Evolutionary conservation across 2,113 vertebrate species (phyloP).

Genomic region (Chrysochloris asiatica): DNA sequence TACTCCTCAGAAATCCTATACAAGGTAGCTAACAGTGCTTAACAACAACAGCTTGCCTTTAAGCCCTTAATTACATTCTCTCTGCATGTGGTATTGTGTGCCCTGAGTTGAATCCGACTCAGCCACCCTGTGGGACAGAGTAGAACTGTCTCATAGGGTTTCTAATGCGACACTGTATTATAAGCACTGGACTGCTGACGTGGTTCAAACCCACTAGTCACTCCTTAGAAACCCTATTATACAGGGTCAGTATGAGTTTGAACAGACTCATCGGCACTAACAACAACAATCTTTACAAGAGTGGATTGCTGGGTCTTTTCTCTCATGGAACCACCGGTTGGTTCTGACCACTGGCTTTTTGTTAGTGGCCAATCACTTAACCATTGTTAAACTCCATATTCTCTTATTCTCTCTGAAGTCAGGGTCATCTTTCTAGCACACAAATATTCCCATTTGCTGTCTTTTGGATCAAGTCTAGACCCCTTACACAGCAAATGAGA

Average conservation of each 20-base stretch:
- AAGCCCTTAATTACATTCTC: neutral
- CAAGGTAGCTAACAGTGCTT: too few species aligned
- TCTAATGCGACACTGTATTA: too few species aligned
- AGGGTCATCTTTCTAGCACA: conserved; percentile 2
- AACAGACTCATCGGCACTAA: too few species aligned
- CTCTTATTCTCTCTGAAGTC: neutral
- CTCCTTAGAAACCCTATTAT: too few species aligned
- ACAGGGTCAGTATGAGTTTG: too few species aligned
- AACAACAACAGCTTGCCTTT: too few species aligned
- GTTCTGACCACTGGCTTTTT: neutral
- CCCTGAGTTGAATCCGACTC: neutral
- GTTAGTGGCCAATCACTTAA: neutral
- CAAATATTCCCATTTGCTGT: neutral
- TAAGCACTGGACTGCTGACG: too few species aligned
- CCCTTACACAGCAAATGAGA: neutral
- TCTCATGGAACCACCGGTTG: neutral
- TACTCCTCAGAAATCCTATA: too few species aligned
- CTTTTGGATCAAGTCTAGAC: conserved; percentile 25
- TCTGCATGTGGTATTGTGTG: neutral
- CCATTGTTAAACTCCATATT: neutral
- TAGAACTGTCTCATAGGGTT: neutral
- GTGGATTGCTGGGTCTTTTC: neutral
- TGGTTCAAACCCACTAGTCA: too few species aligned
- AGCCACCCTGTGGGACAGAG: neutral
- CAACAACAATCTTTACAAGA: neutral